A percentile compares a stretch with the other conserved stretches of the same genome.
Evolutionary conservation across 1,140 invertebrate species (phyloP).

Genomic region (Latrodectus geometricus): DNA sequence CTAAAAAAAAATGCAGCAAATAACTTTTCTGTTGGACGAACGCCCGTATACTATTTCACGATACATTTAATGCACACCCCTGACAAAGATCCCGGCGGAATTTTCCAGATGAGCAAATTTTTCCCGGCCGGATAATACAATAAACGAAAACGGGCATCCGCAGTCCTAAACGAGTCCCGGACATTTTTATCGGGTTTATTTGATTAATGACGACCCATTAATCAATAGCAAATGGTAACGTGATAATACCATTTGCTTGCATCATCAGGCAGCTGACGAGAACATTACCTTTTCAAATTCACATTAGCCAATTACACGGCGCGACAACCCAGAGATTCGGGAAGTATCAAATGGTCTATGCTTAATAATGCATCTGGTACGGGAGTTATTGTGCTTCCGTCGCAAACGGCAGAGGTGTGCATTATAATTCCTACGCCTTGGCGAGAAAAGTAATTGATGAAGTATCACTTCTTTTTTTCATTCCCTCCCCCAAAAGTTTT

Average conservation of each 20-base stretch:
- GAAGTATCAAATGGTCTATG: slow-evolving; percentile 52
- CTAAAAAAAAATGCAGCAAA: too few relatives aligned
- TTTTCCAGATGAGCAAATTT: slow-evolving; percentile 37
- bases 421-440: background rate
- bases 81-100: background rate
- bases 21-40: background rate
- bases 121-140: slow-evolving; percentile 43
- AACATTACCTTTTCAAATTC: slow-evolving; percentile 59
- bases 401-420: background rate
- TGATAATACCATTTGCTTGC: slow-evolving; percentile 56
- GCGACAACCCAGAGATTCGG: slow-evolving; percentile 47
- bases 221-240: slow-evolving; percentile 60
- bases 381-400: slow-evolving; percentile 14
- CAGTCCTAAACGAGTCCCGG: slow-evolving; percentile 34
- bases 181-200: slow-evolving; percentile 58
- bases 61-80: background rate
- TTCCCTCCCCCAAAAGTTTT: background rate
- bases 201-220: slow-evolving; percentile 58
- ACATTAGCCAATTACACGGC: slow-evolving; percentile 58
- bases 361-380: slow-evolving; percentile 32
- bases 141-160: slow-evolving; percentile 29
- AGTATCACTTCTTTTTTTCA: background rate
- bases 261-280: slow-evolving; percentile 55
- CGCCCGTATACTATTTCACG: background rate
- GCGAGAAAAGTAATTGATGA: slow-evolving; percentile 23